phyloP scores from a whole-genome alignment of 2,888 invertebrate genomes.

The Allolobophora icterica region DNA sequence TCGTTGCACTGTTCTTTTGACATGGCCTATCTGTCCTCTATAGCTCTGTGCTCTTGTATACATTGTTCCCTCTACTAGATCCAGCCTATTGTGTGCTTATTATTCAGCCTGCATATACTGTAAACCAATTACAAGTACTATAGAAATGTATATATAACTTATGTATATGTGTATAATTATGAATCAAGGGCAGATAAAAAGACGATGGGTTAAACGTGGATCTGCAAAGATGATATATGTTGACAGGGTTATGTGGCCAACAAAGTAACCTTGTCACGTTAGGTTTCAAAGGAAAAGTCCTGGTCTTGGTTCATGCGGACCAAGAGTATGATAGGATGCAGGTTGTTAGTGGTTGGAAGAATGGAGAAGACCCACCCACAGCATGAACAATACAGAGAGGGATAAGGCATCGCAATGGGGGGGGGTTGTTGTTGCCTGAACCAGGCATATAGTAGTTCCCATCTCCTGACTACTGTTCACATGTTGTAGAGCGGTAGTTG shows the following conservation, averaged over 20 bases:
- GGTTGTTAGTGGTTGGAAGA: background rate
- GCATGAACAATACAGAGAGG: background rate
- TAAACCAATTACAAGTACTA: background rate
- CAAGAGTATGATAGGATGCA: background rate
- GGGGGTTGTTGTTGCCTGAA: too few species aligned
- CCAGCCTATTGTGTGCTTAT: background rate
- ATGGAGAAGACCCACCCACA: background rate
- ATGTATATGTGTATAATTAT: background rate
- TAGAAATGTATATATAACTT: slow-evolving; percentile 17
- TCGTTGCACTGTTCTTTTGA: background rate
- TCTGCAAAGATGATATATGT: background rate
- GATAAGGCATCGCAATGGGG: background rate
- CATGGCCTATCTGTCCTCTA: background rate
- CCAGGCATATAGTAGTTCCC: background rate
- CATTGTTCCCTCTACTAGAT: background rate
- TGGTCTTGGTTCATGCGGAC: background rate
- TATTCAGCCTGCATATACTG: too few species aligned
- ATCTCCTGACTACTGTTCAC: background rate
- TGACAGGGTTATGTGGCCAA: background rate
- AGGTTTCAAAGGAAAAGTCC: background rate
- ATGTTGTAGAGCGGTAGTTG: background rate
- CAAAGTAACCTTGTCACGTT: background rate
- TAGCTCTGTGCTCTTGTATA: background rate
- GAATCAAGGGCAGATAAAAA: background rate
- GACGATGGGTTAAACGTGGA: background rate